Evolutionary conservation across 2,797 vertebrate species (phyloP), one percentile per base, ranked within the genome.

Genomic region (Acipenser oxyrinchus): DNA sequence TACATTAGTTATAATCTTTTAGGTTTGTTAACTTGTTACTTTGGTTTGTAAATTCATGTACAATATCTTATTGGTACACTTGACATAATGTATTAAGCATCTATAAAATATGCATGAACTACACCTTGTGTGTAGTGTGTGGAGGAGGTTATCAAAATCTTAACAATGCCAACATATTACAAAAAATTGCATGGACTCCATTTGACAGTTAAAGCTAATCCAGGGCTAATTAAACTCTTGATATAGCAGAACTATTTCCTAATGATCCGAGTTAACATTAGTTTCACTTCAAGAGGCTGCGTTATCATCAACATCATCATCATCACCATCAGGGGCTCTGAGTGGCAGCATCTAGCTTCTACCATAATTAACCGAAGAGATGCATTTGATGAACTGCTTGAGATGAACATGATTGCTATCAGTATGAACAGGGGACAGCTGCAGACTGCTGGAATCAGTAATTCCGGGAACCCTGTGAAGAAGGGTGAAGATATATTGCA

Each of bases 361-460:
- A 50, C 10, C 68, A 73, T 73, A 69, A 76, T 68, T 67, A 68
- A 53, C 66, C 70, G 68, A 57, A 72, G 78, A 73, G 58, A 68
- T 68, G 73, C 70, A 51, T 73, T 76, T 78, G 68, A 81, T 80
- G 66, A 75, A 64, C 71, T 71, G 66, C 53, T 70, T 67, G 70
- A 64, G 64, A 59, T 66, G 68, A 71, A 64, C 72, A 60, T 63
- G 67, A 71, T 59, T 64, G 62, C 66, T 49, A 72, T 73, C 60
- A 64, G 64, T 71, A 57, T 51, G 49, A 49, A 10, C 13, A 51
- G 68, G 66, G 37, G 71, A 55, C 62, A 65, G 62, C 68, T 64
- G 64, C 23, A 12, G 50, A 71, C 70, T 66, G 23, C 65, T 70
- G 73, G 52, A 15, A 7, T 9, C 55, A 66, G 68, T 69, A 50